phyloP scores from a whole-genome alignment of 92 coral and sea anemone species.

The Actinostola sp. region DNA sequence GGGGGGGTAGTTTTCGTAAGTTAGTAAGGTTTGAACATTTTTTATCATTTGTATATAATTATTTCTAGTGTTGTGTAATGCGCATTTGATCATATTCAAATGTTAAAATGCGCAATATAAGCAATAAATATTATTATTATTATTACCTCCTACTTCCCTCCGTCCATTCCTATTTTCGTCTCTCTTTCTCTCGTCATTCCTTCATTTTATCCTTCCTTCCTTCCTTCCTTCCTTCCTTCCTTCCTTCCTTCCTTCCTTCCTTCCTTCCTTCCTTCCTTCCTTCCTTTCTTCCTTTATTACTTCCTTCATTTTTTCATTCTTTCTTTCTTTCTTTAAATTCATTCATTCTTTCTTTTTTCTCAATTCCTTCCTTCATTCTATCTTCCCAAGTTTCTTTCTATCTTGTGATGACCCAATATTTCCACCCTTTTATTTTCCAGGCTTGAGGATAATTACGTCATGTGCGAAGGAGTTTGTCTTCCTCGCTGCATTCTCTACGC shows the following conservation, averaged over 20 bases:
- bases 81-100: too few species aligned
- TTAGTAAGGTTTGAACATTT: too few species aligned
- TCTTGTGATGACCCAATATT: not conserved
- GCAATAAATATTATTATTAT: too few species aligned
- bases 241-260: not conserved
- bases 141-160: too few species aligned
- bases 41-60: too few species aligned
- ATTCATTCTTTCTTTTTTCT: not conserved
- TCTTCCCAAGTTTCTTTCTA: not conserved
- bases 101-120: too few species aligned
- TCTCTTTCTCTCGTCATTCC: not conserved
- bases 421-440: too few species aligned
- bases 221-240: not conserved
- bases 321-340: not conserved
- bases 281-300: not conserved
- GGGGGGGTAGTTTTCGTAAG: too few species aligned
- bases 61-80: too few species aligned
- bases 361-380: not conserved
- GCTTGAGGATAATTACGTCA: slow-evolving; percentile 97
- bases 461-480: slow-evolving; percentile 98
- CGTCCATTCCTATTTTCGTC: not conserved
- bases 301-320: not conserved
- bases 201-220: not conserved
- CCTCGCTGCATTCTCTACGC: slow-evolving; percentile 97
- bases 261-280: too few species aligned